A percentile compares a stretch with the other conserved stretches of the same genome.
Evolutionary conservation across 2,797 vertebrate genomes (phyloP).

Genomic region (Poeciliopsis turneri): DNA sequence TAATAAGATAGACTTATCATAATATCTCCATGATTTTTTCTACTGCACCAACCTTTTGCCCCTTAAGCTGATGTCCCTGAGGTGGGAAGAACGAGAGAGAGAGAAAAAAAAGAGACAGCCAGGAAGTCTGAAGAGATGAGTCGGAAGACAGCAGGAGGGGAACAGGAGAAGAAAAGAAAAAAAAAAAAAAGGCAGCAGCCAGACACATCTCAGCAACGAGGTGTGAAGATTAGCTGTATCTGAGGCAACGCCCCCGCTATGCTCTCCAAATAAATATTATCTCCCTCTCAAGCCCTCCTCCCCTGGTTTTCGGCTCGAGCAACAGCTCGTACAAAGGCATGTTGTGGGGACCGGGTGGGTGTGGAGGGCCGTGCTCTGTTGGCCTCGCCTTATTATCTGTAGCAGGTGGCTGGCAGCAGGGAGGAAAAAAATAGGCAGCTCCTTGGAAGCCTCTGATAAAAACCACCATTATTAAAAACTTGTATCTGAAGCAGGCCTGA

Average conservation of each 20-base stretch:
- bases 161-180: neutral
- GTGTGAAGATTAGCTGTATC: constrained; percentile 75
- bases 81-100: constrained; percentile 4
- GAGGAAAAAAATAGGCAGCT: constrained; percentile 48
- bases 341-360: constrained; percentile 43
- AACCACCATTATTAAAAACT: constrained; percentile 10
- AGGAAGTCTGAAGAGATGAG: constrained; percentile 5
- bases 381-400: constrained; percentile 58
- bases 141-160: constrained; percentile 21
- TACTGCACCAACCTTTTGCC: constrained; percentile 6
- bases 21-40: constrained; percentile 8
- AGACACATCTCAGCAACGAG: constrained; percentile 53
- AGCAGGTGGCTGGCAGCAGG: constrained; percentile 55
- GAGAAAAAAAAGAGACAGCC: neutral
- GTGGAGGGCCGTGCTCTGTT: constrained; percentile 16
- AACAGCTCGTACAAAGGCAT: constrained; percentile 55
- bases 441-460: constrained; percentile 35
- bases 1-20: too few relatives aligned
- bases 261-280: constrained; percentile 70
- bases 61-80: constrained; percentile 11
- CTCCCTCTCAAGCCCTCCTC: constrained; percentile 38
- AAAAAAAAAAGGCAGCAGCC: constrained; percentile 28
- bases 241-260: constrained; percentile 67
- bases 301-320: constrained; percentile 34
- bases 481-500: neutral